Percentiles rank a stretch among this genome's conserved stretches.
phyloP scores from a whole-genome alignment of 2,797 vertebrate species.

The Sphaeramia orbicularis region DNA sequence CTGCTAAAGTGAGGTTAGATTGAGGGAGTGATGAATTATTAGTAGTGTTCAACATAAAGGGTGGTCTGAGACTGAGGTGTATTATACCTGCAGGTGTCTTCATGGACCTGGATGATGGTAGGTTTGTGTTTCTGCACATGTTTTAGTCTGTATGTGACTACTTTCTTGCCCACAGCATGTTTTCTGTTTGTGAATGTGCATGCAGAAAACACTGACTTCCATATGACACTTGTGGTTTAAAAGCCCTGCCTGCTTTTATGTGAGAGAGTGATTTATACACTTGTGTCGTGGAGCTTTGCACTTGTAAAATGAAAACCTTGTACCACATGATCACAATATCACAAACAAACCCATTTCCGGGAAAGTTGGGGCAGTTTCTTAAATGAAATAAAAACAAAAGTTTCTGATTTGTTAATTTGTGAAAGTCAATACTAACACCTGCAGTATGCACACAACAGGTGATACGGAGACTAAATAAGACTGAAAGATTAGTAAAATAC shows the following conservation, averaged over 20 bases:
- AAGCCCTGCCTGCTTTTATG: constrained; percentile 24
- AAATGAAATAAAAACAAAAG: background rate
- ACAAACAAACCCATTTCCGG: too few species aligned
- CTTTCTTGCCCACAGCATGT: constrained; percentile 24
- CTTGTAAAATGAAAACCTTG: constrained; percentile 20
- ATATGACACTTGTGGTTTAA: constrained; percentile 2
- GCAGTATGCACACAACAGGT: too few species aligned
- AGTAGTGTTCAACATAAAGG: constrained; percentile 16
- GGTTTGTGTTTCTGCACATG: constrained; percentile 47
- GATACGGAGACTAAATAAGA: too few species aligned
- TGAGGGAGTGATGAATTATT: constrained; percentile 1
- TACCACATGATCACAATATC: background rate
- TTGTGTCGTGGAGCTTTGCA: constrained; percentile 7
- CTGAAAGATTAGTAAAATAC: too few species aligned
- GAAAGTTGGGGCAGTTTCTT: background rate
- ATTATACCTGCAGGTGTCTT: constrained; percentile 86
- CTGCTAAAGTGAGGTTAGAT: background rate
- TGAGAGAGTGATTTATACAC: background rate
- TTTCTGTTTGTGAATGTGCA: constrained; percentile 43
- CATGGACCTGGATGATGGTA: constrained; percentile 86
- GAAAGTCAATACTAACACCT: background rate
- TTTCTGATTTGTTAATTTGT: too few species aligned
- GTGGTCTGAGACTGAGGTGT: constrained; percentile 77
- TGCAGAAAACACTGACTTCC: constrained; percentile 22
- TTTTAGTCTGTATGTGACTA: constrained; percentile 1